Evolutionary conservation across 2,113 vertebrate species (phyloP).

Genomic region (Toxotes chatareus): DNA sequence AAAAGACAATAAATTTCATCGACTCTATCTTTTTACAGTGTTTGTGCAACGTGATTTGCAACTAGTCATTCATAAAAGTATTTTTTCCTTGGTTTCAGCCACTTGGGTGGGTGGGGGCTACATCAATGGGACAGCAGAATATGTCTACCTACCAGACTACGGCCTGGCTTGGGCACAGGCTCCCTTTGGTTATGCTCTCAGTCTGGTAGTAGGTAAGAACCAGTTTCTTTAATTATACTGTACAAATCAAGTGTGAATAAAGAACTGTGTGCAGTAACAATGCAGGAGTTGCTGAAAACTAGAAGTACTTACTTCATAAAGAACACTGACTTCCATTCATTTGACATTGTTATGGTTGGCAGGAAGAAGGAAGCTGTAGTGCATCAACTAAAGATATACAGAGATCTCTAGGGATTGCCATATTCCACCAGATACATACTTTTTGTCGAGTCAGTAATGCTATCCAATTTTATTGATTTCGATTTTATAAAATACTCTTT

Average conservation of each 20-base stretch:
- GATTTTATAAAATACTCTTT: neutral
- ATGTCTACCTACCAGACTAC: conserved; percentile 92
- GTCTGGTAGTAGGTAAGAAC: conserved; percentile 91
- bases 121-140: conserved; percentile 98
- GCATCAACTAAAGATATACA: neutral
- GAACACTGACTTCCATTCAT: neutral
- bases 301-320: neutral
- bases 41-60: neutral
- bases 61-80: neutral
- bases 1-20: neutral
- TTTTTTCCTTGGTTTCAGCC: conserved; percentile 79
- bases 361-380: neutral
- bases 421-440: neutral
- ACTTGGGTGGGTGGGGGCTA: conserved; percentile 99
- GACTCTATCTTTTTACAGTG: conserved; percentile 34
- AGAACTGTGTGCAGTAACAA: neutral
- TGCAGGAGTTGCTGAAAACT: neutral
- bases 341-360: neutral
- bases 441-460: neutral
- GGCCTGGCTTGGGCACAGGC: conserved; percentile 98
- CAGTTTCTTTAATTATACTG: neutral
- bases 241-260: neutral
- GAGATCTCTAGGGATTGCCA: too few relatives aligned
- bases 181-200: conserved; percentile 96
- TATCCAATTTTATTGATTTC: neutral